A percentile compares a stretch with the other conserved stretches of the same genome.
phyloP scores from a whole-genome alignment of 1,140 invertebrate species.

The Drosophila setifemur region DNA sequence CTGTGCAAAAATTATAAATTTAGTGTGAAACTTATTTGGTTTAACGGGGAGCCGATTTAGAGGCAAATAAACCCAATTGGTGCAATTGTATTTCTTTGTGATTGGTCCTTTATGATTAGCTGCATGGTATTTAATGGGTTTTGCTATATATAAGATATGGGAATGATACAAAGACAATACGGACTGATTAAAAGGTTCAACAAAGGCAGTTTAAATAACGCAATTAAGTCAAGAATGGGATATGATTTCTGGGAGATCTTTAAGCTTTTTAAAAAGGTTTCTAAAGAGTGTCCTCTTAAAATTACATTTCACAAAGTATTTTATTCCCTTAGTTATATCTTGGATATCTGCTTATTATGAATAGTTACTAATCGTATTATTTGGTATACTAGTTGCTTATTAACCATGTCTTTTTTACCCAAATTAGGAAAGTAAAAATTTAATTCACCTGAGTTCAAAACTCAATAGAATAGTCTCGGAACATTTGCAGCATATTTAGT shows the following conservation, averaged over 20 bases:
- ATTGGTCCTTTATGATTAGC: too few species aligned
- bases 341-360: too few species aligned
- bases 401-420: neutral
- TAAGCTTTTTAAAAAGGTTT: too few species aligned
- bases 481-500: neutral
- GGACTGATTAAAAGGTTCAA: too few species aligned
- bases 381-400: neutral
- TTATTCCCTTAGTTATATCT: neutral
- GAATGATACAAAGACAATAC: too few species aligned
- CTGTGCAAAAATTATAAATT: neutral
- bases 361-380: neutral
- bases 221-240: too few species aligned
- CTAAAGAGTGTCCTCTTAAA: too few species aligned
- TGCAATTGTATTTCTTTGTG: neutral
- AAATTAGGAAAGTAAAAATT: neutral
- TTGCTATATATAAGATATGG: too few species aligned
- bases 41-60: neutral
- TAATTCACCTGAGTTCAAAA: neutral
- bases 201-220: too few species aligned
- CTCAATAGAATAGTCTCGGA: neutral
- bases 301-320: too few species aligned
- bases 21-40: neutral
- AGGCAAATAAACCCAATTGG: slow-evolving; percentile 2
- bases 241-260: too few species aligned
- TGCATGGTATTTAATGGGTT: too few species aligned